Percentiles rank a stretch among this genome's conserved stretches.
These are phyloP conservation scores for Oriolus oriolus DNA, from an alignment of 2,113 vertebrate genomes.

Conservation along the genomic window DNA sequence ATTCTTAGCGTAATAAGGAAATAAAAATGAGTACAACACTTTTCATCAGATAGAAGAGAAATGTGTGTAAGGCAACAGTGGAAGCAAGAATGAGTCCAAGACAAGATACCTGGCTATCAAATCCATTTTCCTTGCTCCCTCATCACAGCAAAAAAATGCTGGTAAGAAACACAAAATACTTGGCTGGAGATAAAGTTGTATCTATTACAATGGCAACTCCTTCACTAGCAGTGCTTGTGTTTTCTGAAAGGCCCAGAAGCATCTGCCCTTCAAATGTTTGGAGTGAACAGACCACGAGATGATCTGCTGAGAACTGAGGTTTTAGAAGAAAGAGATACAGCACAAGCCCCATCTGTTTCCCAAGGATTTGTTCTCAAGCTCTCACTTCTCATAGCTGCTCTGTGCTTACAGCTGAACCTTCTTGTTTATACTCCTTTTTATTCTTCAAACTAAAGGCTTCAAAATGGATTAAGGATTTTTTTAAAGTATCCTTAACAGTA, in stretches of 20 bases:
- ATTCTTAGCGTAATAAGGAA: slow-evolving; percentile 30
- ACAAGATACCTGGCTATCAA: not conserved
- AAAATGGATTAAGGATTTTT: not conserved
- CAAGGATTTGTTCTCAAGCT: not conserved
- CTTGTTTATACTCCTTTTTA: not conserved
- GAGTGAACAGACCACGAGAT: not conserved
- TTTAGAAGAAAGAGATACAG: slow-evolving; percentile 11
- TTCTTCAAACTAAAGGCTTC: not conserved
- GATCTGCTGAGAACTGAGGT: slow-evolving; percentile 22
- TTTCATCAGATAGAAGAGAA: slow-evolving; percentile 13
- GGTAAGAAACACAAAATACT: not conserved
- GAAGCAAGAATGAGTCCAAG: not conserved
- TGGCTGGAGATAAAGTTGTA: not conserved
- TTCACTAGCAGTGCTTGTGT: not conserved
- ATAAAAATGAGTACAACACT: slow-evolving; percentile 31
- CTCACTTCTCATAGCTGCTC: not conserved
- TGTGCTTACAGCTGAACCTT: not conserved
- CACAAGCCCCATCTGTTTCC: slow-evolving; percentile 26
- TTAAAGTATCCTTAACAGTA: not conserved
- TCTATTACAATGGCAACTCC: not conserved
- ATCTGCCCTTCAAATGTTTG: not conserved
- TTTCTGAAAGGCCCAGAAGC: not conserved
- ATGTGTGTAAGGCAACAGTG: not conserved
- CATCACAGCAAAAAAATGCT: not conserved
- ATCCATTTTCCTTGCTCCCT: not conserved